Base-by-base conservation (phyloP, 2,888 invertebrate genomes). In the Callimorpha dominula region DNA sequence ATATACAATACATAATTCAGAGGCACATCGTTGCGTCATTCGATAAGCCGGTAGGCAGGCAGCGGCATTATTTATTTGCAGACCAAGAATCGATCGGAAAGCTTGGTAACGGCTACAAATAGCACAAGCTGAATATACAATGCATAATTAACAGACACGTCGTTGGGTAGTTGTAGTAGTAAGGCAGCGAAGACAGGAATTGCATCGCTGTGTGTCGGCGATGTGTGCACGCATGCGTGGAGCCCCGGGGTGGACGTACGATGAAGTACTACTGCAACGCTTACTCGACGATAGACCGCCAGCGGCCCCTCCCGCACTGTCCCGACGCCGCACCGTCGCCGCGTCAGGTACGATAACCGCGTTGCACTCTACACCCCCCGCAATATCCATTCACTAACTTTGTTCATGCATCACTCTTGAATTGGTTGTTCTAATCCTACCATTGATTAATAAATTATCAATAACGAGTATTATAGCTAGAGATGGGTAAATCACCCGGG, bases 121-220 rank as follows among this genome's bases (percentile, higher is more conserved):
- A 70, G 40, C 63, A 70, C 14, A 64, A 52, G 20, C 52, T 64
- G 31, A 70, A 70, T 65, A 62, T 62, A 68, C 62, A 31, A 60
- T 62, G 20, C 46, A 65, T 52, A 65, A 72, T 72, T 57, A 72
- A 64, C 52, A 63, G 62, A 50, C 67, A n/a, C 62, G 49, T 71
- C 50, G 63, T n/a, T 62, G 40, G 15, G 14, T 49, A 62, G 43
- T 43, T 46, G 7, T 57, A 60, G 65, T 31, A 63, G 65, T 65
- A 20, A 66, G 69, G 31, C 50, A 31, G 49, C 64, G 57, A 60
- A 64, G 46, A 46, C 64, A 72, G 57, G 54, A 62, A 70, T 49
- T 73, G 70, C 52, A 70, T 57, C 42, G 65, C 46, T 43, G 64
- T 65, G 66, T 50, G 62, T 57, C 8, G 17, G 31, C 43, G 12